Evolutionary conservation across 2,888 invertebrate genomes (phyloP), one percentile per base, ranked within the genome.

Genomic region (Drosophila longiperda): DNA sequence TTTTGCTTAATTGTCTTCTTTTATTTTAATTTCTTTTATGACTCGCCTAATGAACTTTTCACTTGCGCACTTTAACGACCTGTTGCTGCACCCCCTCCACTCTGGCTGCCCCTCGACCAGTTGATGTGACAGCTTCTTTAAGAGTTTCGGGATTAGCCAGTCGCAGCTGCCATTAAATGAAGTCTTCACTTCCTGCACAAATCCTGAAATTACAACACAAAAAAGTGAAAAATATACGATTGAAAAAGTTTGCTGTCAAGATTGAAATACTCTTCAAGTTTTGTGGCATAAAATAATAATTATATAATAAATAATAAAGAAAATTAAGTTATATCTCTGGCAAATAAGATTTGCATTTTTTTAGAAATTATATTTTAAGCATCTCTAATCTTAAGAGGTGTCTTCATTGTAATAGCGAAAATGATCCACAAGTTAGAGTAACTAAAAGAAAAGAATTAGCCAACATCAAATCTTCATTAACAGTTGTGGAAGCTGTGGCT

Each of bases 41-140:
- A 72, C 70, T 74, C 77, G 83, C 73, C 85, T 86, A 86, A 86
- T 86, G 85, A 86, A 86, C 87, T 89, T 78, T 86, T 90, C 90
- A 90, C 80, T 81, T 76, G 73, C 52, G 29, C 38, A 57, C 59
- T 65, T 82, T 80, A 82, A 78, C 66, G 79, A 82, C 82, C 49
- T 48, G 45, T 23, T 26, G 36, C 34, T 5, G 15, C 36, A 26
- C 29, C 49, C 3, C 40, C 65, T 20, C 32, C n/a, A 15, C 45
- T 0, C 2, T 17, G 9, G 15, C 26, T 12, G 1, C 34, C 12
- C 20, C 33, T 15, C 33, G 11, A 9, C 52, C 53, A 38, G 7
- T 12, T 34, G 62, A 55, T 32, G 71, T 80, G 80, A 80, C 80
- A 80, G 75, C 80, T 80, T 80, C 70, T 80, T 83, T 64, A 73